These are phyloP conservation scores for Stratiolaelaps scimitus DNA, from an alignment of 1,140 invertebrate species.

Conservation along the genomic window DNA sequence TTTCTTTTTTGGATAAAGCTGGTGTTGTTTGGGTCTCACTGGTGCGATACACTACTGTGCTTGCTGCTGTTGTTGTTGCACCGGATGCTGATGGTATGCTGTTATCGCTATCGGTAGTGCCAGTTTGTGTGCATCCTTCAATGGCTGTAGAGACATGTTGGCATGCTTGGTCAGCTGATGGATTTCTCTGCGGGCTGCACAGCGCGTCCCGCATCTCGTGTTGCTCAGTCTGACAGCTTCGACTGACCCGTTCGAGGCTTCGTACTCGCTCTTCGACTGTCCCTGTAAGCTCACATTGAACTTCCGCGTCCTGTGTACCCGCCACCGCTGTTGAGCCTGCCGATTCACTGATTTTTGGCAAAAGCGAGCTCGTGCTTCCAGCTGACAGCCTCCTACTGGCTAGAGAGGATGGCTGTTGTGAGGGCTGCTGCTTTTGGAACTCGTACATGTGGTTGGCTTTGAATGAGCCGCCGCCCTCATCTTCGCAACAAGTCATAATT, in stretches of 20 bases:
- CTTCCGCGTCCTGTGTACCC: background rate
- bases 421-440: background rate
- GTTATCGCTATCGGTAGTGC: background rate
- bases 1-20: too few species aligned
- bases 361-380: background rate
- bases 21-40: too few species aligned
- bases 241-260: background rate
- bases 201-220: background rate
- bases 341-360: constrained; percentile 16
- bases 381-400: background rate
- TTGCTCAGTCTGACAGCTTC: background rate
- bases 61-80: too few species aligned
- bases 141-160: background rate
- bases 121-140: background rate
- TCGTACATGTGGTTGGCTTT: constrained; percentile 9
- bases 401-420: background rate
- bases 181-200: background rate
- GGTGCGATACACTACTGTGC: too few species aligned
- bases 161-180: background rate
- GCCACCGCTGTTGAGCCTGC: background rate
- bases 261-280: constrained; percentile 17
- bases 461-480: background rate
- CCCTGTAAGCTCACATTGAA: background rate
- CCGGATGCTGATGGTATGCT: too few species aligned
- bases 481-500: background rate